Evolutionary conservation across 1,140 invertebrate genomes (phyloP), one percentile per base, ranked within the genome.

Genomic region (Steinernema khuongi): DNA sequence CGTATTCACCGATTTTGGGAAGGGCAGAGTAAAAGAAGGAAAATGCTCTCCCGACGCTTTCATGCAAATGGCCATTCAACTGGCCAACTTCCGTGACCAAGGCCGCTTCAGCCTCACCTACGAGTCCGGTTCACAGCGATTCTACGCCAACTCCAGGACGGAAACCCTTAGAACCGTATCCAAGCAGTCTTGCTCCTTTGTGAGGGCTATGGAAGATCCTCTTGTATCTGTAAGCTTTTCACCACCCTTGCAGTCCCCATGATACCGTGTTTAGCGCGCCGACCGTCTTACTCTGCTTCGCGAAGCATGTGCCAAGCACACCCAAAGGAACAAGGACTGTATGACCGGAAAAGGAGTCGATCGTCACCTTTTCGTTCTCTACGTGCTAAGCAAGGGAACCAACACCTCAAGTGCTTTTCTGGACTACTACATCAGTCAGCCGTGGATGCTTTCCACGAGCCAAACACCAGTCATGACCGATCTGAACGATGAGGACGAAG

Each of bases 311-410:
- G 86, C 89, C 31, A 88, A 88, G 0, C 95, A 97, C 88, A 86
- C 86, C 77, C 72, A 82, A 43, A 75, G 86, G 18, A 82, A 86
- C 66, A 73, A 84, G 41, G 84, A 97, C 87, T 93, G 94, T 1
- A 97, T 98, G 94, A 92, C 91, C 78, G 94, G 94, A 0, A 91
- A 91, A 84, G 95, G 94, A 72, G 94, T 97, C 78, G 95, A 97
- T 86, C 89, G 96, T 44, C 96, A 98, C 87, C 87, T 98, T 2
- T 97, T 97, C 88, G 96, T 94, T 85, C 88, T 98, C 0, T 97
- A 96, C 85, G 93, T 97, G 31, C 91, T 97, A 41, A 96, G 94
- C 17, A 96, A 96, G 87, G 97, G 97, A 85, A 88, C 97, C 31
- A 94, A 95, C 87, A 89, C 96, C 1, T 85, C 86, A 28, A 74